A percentile compares a stretch with the other conserved stretches of the same genome.
These are phyloP conservation scores for Lontra canadensis DNA, from an alignment of 2,113 vertebrate genomes.

Conservation along the genomic window DNA sequence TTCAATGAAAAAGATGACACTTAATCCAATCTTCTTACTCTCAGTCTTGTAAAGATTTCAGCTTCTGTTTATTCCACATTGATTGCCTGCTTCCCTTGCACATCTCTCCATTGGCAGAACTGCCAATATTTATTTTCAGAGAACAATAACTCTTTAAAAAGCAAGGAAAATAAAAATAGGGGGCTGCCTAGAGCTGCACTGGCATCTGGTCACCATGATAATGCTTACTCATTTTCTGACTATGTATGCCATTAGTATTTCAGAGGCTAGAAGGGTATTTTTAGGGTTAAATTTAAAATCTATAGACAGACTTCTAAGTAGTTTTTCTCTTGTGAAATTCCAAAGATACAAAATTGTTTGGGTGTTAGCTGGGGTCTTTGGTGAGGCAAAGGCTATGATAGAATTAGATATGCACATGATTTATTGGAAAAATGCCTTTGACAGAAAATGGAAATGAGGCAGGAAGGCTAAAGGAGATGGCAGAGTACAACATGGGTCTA, in stretches of 20 bases:
- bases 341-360: background rate
- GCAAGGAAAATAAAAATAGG: slow-evolving; percentile 34
- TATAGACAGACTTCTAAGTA: background rate
- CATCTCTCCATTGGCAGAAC: slow-evolving; percentile 3
- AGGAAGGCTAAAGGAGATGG: background rate
- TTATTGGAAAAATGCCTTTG: background rate
- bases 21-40: background rate
- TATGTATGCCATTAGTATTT: background rate
- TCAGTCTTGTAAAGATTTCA: background rate
- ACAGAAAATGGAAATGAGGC: background rate
- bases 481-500: background rate
- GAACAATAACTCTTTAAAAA: slow-evolving; percentile 39
- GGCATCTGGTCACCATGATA: background rate
- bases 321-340: background rate
- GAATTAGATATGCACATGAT: background rate
- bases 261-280: background rate
- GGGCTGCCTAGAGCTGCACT: background rate
- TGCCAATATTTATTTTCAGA: slow-evolving; percentile 62
- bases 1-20: slow-evolving; percentile 7
- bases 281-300: slow-evolving; percentile 2
- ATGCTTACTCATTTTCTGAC: background rate
- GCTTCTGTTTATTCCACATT: background rate
- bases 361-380: background rate
- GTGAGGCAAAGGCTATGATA: background rate
- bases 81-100: slow-evolving; percentile 1